Evolutionary conservation across 2,888 invertebrate genomes (phyloP).

Genomic region (Ethmia dodecea): DNA sequence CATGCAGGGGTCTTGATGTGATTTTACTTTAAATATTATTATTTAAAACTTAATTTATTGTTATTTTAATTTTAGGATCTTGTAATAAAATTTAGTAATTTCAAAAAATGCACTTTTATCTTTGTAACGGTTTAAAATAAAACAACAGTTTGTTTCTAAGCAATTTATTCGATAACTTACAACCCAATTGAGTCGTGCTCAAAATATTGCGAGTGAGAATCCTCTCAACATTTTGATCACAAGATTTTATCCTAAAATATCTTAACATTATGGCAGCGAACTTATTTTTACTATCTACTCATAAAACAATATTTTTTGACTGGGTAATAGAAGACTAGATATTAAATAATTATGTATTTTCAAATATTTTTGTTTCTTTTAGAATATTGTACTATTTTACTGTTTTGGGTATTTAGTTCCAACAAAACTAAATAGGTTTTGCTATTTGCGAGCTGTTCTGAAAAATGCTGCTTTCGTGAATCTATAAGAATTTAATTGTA

Average conservation of each 20-base stretch:
- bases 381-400: background rate
- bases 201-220: slow-evolving; percentile 46
- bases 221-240: slow-evolving; percentile 60
- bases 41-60: slow-evolving; percentile 25
- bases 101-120: too few species aligned
- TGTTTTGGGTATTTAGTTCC: too few species aligned
- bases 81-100: slow-evolving; percentile 12
- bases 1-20: slow-evolving; percentile 61
- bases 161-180: slow-evolving; percentile 35
- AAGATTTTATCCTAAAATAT: slow-evolving; percentile 32
- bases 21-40: slow-evolving; percentile 47
- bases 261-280: slow-evolving; percentile 54
- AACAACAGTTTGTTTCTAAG: slow-evolving; percentile 16
- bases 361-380: too few species aligned
- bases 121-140: slow-evolving; percentile 18
- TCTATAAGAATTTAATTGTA: background rate
- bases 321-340: slow-evolving; percentile 10
- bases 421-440: too few species aligned
- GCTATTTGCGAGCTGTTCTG: background rate
- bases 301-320: slow-evolving; percentile 5
- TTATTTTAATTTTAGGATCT: slow-evolving; percentile 19
- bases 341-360: background rate
- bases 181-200: slow-evolving; percentile 51
- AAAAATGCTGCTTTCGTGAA: too few species aligned
- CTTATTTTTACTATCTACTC: too few species aligned